phyloP scores from a whole-genome alignment of 2,888 invertebrate species.

The Sphecodes monilicornis region DNA sequence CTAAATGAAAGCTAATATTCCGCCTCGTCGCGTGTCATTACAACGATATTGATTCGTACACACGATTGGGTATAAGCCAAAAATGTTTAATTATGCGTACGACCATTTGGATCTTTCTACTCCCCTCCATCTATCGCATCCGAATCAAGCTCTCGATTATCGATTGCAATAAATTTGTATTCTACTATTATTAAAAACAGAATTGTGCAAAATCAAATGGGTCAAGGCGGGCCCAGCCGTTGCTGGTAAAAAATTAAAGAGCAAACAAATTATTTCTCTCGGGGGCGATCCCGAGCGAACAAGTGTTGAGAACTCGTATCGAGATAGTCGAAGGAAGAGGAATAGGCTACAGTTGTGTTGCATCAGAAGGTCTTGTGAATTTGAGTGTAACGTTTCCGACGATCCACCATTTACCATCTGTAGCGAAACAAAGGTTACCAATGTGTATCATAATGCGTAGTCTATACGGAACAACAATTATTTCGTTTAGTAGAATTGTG shows the following conservation, averaged over 20 bases:
- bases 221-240: neutral
- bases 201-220: neutral
- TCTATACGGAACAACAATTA: neutral
- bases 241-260: neutral
- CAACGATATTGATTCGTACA: slow-evolving; percentile 37
- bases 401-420: slow-evolving; percentile 1
- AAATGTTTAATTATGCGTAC: slow-evolving; percentile 27
- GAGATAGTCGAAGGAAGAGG: slow-evolving; percentile 17
- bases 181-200: neutral
- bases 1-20: neutral
- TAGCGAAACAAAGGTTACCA: neutral
- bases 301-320: slow-evolving; percentile 2
- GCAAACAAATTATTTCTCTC: neutral
- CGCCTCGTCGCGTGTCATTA: slow-evolving; percentile 10
- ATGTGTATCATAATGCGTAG: neutral
- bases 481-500: neutral
- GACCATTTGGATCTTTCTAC: slow-evolving; percentile 9
- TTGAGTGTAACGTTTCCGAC: slow-evolving; percentile 30
- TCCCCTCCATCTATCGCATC: neutral
- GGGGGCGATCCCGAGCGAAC: neutral
- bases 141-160: neutral
- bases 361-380: slow-evolving; percentile 49
- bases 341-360: slow-evolving; percentile 43
- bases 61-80: slow-evolving; percentile 46
- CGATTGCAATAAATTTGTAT: neutral